Evolutionary conservation across 2,113 vertebrate genomes (phyloP), one percentile per base, ranked within the genome.

Genomic region (Macquaria australasica): DNA sequence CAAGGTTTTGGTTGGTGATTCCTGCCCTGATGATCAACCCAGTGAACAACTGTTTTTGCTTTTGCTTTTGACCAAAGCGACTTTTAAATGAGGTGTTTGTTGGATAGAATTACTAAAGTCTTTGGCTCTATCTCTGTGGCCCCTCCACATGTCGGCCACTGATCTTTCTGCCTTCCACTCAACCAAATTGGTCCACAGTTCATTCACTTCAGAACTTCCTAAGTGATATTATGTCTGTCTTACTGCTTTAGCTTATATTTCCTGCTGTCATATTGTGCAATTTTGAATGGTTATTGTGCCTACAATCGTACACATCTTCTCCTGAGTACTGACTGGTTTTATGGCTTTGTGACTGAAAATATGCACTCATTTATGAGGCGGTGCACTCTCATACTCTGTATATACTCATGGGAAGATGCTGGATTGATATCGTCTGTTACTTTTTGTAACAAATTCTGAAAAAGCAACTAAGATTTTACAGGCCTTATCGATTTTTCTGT

Each of bases 401-500:
- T 55, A 21, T 23, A 16, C 39, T 66, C 50, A 16, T 4, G 50
- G 14, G 28, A 71, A 39, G 18, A 84, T 50, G 2, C 60, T 9
- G 18, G 67, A 34, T 72, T 62, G 25, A 75, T 63, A 48, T n/a
- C 6, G 45, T 48, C 55, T 67, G 21, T 53, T 67, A 67, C 60
- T 25, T 60, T 81, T 55, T 50, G 4, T 25, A 68, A 60, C 48
- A 64, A 71, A 71, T 63, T 64, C 43, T 15, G 28, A 23, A 71
- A 66, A 75, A 58, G 11, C 56, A 28, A 37, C 71, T 23, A 8
- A 16, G 37, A 69, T 53, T 53, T 60, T 62, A 60, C 45, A 58
- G 41, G 28, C 34, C 41, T 31, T 12, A 68, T 62, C 7, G 21
- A 71, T 76, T 83, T 79, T 71, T 50, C 50, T 70, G 41, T 83